Evolutionary conservation across 2,797 vertebrate species (phyloP).

Genomic region (Otolemur crassicaudatus): DNA sequence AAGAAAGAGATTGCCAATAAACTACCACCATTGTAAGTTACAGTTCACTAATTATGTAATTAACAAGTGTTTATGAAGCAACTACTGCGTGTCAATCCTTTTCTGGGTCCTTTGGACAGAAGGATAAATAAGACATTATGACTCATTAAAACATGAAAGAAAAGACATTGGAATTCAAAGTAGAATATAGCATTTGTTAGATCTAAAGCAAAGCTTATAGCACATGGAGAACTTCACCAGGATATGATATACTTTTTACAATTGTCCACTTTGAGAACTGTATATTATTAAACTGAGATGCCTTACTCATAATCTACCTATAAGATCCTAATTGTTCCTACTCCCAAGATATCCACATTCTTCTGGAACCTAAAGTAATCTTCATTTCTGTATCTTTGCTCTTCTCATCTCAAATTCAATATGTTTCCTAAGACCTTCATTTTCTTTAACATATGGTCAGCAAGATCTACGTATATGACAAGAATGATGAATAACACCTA

Average conservation of each 20-base stretch:
- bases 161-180: neutral
- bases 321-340: neutral
- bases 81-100: neutral
- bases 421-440: neutral
- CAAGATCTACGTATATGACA: neutral
- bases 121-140: neutral
- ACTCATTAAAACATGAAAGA: neutral
- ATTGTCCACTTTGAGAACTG: neutral
- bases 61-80: neutral
- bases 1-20: neutral
- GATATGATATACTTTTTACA: neutral
- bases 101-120: neutral
- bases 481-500: neutral
- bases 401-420: neutral
- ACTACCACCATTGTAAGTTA: neutral
- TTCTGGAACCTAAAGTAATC: neutral
- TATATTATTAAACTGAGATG: neutral
- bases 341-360: neutral
- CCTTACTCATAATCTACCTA: neutral
- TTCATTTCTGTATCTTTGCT: neutral
- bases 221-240: neutral
- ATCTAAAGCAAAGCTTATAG: neutral
- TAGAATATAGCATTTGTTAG: neutral
- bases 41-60: constrained; percentile 8
- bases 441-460: neutral